Percentiles rank a stretch among this genome's conserved stretches.
These are phyloP conservation scores for Athetis lepigone DNA, from an alignment of 2,888 invertebrate genomes.

Conservation along the genomic window DNA sequence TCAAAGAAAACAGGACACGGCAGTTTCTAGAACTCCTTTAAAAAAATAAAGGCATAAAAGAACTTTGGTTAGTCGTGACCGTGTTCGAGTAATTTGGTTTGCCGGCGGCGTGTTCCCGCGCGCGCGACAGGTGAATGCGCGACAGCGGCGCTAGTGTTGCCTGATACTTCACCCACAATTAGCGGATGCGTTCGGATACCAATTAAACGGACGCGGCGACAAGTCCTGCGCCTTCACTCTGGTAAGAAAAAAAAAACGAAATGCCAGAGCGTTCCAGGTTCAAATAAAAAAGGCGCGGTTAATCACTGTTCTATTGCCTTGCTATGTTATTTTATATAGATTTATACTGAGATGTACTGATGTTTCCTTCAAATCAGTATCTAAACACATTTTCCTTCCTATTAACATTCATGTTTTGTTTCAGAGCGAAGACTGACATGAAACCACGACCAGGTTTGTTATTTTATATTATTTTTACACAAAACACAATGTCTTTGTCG, in stretches of 20 bases:
- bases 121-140: constrained; percentile 79
- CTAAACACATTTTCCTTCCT: not conserved
- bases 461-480: constrained; percentile 1
- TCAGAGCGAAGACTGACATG: constrained; percentile 65
- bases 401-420: constrained; percentile 54
- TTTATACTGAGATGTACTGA: no score
- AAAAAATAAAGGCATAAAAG: constrained; percentile 57
- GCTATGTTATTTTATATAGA: no score
- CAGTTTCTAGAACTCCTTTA: constrained; percentile 41
- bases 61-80: constrained; percentile 65
- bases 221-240: constrained; percentile 54
- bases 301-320: constrained; percentile 30
- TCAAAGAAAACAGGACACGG: constrained; percentile 33
- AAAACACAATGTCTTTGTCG: no score
- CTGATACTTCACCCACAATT: constrained; percentile 76
- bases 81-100: constrained; percentile 73
- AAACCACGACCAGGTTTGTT: constrained; percentile 68
- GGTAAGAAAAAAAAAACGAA: constrained; percentile 50
- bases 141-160: constrained; percentile 70
- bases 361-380: no score
- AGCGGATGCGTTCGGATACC: constrained; percentile 77
- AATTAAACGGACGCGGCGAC: constrained; percentile 77
- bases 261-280: constrained; percentile 37
- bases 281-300: constrained; percentile 30
- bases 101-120: constrained; percentile 64